Percentiles rank a stretch among this genome's conserved stretches.
phyloP scores from a whole-genome alignment of 2,113 vertebrate species.

The Urocolius indicus region DNA sequence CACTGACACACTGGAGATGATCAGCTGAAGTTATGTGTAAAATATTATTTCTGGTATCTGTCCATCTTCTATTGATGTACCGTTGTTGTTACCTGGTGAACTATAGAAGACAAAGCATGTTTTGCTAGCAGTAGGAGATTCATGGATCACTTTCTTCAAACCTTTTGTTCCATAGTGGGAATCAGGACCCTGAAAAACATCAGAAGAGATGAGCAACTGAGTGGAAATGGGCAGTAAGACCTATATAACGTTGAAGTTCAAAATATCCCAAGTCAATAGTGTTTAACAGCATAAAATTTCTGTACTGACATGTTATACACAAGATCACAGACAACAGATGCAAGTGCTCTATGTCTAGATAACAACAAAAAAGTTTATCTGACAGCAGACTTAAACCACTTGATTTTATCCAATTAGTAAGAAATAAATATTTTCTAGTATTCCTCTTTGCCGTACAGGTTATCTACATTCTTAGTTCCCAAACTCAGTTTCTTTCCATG shows the following conservation, averaged over 20 bases:
- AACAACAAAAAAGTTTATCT: background rate
- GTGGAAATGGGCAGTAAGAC: background rate
- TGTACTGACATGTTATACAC: background rate
- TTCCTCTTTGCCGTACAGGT: background rate
- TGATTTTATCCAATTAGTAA: background rate
- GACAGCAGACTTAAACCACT: background rate
- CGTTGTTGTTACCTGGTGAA: slow-evolving; percentile 95
- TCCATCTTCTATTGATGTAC: slow-evolving; percentile 94
- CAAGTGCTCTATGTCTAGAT: background rate
- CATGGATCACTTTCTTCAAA: slow-evolving; percentile 90
- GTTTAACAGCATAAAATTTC: background rate
- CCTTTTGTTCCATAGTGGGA: slow-evolving; percentile 96
- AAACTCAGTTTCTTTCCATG: background rate
- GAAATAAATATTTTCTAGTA: background rate
- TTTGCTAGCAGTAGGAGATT: slow-evolving; percentile 88
- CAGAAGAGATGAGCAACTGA: background rate
- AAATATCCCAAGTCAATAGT: background rate
- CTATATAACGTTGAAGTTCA: background rate
- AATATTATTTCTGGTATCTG: slow-evolving; percentile 98
- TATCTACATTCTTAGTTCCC: background rate
- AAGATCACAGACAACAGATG: background rate
- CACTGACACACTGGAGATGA: background rate
- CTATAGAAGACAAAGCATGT: slow-evolving; percentile 93
- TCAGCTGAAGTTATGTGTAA: slow-evolving; percentile 80
- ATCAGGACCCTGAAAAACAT: slow-evolving; percentile 86